Conservation (phyloP, 1,140 invertebrate species). For the Dysdera silvatica region DNA sequence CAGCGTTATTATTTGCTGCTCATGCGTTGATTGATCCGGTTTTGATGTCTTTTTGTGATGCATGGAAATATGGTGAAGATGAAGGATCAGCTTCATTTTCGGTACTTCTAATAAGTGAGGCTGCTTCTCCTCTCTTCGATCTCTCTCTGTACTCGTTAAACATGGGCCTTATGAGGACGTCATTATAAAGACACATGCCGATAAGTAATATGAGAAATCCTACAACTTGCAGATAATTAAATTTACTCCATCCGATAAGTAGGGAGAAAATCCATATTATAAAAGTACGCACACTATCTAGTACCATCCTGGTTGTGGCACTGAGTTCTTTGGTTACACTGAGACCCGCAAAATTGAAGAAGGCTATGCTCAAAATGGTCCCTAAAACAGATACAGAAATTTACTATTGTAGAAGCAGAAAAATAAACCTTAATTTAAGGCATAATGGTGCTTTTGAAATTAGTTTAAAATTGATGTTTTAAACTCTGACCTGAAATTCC, state of each 20-base stretch:
- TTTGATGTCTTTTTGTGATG: too few relatives aligned
- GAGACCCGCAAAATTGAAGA: slow-evolving; percentile 93
- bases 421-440: background rate
- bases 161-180: slow-evolving; percentile 50
- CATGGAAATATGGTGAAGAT: too few relatives aligned
- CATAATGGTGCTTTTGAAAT: background rate
- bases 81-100: too few relatives aligned
- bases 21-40: too few relatives aligned
- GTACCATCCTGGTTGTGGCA: slow-evolving; percentile 83
- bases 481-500: slow-evolving; percentile 56
- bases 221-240: slow-evolving; percentile 50
- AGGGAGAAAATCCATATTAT: slow-evolving; percentile 81
- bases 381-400: slow-evolving; percentile 46
- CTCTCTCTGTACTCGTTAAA: slow-evolving; percentile 13
- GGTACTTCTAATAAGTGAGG: slow-evolving; percentile 7
- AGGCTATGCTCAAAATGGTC: slow-evolving; percentile 84
- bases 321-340: slow-evolving; percentile 91
- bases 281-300: slow-evolving; percentile 81
- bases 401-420: background rate
- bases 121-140: background rate
- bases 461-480: background rate
- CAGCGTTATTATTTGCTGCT: too few relatives aligned
- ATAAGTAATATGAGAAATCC: slow-evolving; percentile 63
- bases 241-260: slow-evolving; percentile 43
- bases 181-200: slow-evolving; percentile 71